Percentiles rank a stretch among this genome's conserved stretches.
phyloP scores from a whole-genome alignment of 2,888 invertebrate species.

The Chironomus tentans region DNA sequence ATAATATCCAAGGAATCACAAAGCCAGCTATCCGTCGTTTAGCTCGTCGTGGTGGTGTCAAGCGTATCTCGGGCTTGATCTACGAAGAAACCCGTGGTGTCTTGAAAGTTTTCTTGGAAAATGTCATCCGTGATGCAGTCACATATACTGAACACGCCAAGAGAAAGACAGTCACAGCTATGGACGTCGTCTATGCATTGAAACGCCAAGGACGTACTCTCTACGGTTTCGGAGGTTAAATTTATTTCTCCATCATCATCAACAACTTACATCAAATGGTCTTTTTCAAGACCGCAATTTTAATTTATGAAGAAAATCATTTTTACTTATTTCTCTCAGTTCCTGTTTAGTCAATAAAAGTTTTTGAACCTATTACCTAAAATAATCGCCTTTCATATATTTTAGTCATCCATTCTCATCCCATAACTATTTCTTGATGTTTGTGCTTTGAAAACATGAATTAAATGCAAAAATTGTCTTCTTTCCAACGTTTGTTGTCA shows the following conservation, averaged over 20 bases:
- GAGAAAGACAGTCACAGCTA: neutral
- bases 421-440: too few species aligned
- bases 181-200: neutral
- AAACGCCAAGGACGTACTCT: constrained; percentile 51
- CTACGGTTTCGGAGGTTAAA: constrained; percentile 68
- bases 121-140: neutral
- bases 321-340: neutral
- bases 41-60: neutral
- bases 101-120: neutral
- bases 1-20: constrained; percentile 34
- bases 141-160: neutral
- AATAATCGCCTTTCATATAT: too few species aligned
- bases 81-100: neutral
- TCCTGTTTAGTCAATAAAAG: too few species aligned
- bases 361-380: too few species aligned
- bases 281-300: neutral
- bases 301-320: neutral
- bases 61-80: neutral
- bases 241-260: neutral
- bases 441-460: too few species aligned
- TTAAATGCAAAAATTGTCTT: too few species aligned
- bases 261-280: neutral
- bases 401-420: too few species aligned
- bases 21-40: constrained; percentile 3
- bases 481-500: too few species aligned